phyloP scores from a whole-genome alignment of 2,888 invertebrate species.

The Drosophila sordidula region DNA sequence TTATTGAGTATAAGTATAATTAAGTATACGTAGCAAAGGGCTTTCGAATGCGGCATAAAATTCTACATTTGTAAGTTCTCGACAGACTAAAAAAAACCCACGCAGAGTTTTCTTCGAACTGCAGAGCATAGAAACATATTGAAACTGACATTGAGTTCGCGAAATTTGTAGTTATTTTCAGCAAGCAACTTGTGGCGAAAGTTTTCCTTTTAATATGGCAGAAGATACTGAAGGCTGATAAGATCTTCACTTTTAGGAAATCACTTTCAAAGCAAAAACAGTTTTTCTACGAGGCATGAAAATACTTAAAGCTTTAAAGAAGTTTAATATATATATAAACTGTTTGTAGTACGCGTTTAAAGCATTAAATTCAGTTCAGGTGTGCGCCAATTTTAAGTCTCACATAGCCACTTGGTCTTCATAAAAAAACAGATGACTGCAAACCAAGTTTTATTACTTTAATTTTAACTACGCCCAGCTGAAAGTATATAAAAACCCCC shows the following conservation, averaged over 20 bases:
- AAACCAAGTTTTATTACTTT: slow-evolving; percentile 26
- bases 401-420: slow-evolving; percentile 2
- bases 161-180: not conserved
- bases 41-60: too few species aligned
- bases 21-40: not conserved
- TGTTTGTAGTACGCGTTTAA: not conserved
- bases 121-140: too few species aligned
- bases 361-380: not conserved
- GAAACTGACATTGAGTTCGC: not conserved
- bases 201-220: not conserved
- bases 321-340: not conserved
- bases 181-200: not conserved
- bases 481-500: slow-evolving; percentile 8
- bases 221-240: too few species aligned
- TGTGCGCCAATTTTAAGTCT: not conserved
- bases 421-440: slow-evolving; percentile 20
- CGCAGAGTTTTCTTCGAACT: too few species aligned
- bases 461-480: slow-evolving; percentile 19
- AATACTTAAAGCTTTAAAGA: not conserved
- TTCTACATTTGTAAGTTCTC: too few species aligned
- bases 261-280: not conserved
- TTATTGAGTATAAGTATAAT: not conserved
- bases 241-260: not conserved
- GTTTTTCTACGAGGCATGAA: not conserved
- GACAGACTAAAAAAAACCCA: too few species aligned